Conservation (phyloP, 1,140 invertebrate genomes). For the Eriosoma lanigerum region DNA sequence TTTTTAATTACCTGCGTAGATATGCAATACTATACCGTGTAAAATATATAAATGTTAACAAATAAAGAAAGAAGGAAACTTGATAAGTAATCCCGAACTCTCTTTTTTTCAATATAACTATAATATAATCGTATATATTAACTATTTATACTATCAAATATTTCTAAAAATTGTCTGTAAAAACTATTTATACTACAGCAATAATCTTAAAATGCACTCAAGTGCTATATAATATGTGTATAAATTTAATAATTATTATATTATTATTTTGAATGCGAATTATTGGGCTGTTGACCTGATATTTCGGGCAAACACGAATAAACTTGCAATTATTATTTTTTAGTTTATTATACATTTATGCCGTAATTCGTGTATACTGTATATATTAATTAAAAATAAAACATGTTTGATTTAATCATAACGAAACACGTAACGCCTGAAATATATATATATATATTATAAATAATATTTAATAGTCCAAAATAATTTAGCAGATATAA, state of each 20-base stretch:
- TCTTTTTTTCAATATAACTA: not conserved
- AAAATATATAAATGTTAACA: not conserved
- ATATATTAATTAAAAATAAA: conserved; percentile 36
- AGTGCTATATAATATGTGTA: no score
- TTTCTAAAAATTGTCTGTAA: no score
- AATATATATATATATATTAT: not conserved
- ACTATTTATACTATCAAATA: not conserved
- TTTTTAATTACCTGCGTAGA: not conserved
- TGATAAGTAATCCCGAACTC: not conserved
- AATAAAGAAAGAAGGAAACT: not conserved
- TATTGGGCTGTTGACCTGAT: not conserved
- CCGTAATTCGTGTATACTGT: not conserved
- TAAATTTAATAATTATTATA: not conserved
- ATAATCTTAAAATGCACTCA: no score
- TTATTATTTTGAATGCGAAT: not conserved
- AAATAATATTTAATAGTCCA: no score
- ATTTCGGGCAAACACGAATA: conserved; percentile 20
- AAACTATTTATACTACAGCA: no score
- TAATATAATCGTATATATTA: not conserved
- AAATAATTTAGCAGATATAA: not conserved
- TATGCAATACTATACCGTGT: not conserved
- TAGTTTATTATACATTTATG: conserved; percentile 1
- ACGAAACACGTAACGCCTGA: conserved; percentile 7
- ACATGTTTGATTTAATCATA: conserved; percentile 26
- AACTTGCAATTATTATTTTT: not conserved